Base-by-base conservation (phyloP, 2,797 vertebrate genomes). In the Coranthus polyacanthus region DNA sequence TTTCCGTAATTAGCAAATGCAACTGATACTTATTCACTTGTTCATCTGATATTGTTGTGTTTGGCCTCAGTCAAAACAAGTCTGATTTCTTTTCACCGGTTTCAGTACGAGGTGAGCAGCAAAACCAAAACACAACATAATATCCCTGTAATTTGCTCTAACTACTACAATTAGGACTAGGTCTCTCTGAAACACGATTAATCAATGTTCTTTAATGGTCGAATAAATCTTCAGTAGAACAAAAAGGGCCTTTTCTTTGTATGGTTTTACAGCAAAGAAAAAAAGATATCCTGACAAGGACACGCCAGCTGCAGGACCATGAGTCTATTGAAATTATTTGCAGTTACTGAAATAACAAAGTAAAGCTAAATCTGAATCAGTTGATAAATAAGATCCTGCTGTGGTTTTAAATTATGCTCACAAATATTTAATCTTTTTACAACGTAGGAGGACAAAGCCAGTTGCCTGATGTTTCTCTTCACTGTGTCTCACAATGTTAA, bases 221-320 rank as follows among this genome's bases (percentile, higher is more conserved):
- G 55, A 77, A 82, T 87, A 75, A 78, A 87, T 84, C 79, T 63
- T 76, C 54, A 67, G 64, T 21, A 41, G 22, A 62, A 57, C 44
- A 75, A 73, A 43, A 62, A 52, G 15, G 44, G 6, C 8, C 12
- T 62, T 72, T 85, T 79, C 67, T 61, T 67, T 24, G n/a, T 36
- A 29, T 34, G 8, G 11, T 56, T 67, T 72, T 58, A 54, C 6
- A 58, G 15, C 52, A 62, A 41, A n/a, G 17, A 8, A 29, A 29
- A n/a, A 59, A 68, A 46, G 43, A 52, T n/a, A 17, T 41, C 10
- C 18, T 44, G 15, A 43, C 34, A 55, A 44, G 41, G n/a, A 20
- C 16, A 60, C 10, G 60, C 20, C 55, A 61, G n/a, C n/a, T n/a
- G n/a, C n/a, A n/a, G n/a, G n/a, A n/a, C n/a, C n/a, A n/a, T n/a